These are phyloP conservation scores for Epinephelus fuscoguttatus DNA, from an alignment of 2,113 vertebrate genomes.

Conservation along the genomic window DNA sequence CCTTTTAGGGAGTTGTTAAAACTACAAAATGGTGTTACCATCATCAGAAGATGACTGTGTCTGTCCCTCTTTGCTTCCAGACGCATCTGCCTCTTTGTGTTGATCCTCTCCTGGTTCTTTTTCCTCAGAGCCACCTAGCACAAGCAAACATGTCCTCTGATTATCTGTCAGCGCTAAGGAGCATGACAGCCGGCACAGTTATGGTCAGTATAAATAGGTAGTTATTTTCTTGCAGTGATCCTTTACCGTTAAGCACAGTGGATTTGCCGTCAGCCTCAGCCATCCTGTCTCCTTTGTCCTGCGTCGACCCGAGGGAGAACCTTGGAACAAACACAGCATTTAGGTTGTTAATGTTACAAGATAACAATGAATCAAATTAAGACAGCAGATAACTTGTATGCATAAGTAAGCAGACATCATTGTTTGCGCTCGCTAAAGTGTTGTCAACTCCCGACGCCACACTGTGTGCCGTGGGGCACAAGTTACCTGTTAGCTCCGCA, in stretches of 20 bases:
- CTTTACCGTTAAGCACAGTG: conserved; percentile 77
- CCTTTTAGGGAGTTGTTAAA: neutral
- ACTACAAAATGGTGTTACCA: conserved; percentile 59
- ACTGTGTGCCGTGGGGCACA: neutral
- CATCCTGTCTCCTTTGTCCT: conserved; percentile 73
- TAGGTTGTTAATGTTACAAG: neutral
- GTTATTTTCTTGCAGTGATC: conserved; percentile 20
- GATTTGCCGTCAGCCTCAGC: conserved; percentile 78
- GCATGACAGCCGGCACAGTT: neutral
- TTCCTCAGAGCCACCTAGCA: conserved; percentile 78
- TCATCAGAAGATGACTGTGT: conserved; percentile 52
- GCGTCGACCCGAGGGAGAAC: conserved; percentile 68
- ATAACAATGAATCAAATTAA: neutral
- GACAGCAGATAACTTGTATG: neutral
- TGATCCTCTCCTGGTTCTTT: conserved; percentile 74
- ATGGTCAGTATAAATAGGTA: neutral
- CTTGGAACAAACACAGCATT: conserved; percentile 38
- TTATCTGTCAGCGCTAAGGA: neutral
- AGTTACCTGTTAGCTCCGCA: conserved; percentile 39
- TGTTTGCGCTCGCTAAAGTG: neutral
- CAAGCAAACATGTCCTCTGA: conserved; percentile 20
- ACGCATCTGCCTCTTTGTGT: conserved; percentile 60
- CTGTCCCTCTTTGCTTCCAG: conserved; percentile 70
- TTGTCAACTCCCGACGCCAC: neutral
- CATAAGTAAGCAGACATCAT: neutral